Evolutionary conservation across 2,888 invertebrate species (phyloP).

Genomic region (Caenorhabditis drosophilae): DNA sequence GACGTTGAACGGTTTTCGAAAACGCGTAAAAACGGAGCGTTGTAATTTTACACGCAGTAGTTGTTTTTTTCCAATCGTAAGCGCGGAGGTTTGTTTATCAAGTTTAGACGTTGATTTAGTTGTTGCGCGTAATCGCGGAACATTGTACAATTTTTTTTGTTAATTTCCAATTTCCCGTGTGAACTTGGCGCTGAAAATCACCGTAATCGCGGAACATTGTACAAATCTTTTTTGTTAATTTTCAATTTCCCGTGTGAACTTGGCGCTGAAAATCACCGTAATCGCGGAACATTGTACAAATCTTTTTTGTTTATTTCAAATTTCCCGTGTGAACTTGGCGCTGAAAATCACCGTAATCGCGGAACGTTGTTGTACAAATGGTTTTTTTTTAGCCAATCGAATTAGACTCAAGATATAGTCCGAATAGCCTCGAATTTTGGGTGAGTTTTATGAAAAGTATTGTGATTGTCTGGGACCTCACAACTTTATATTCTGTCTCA

Average conservation of each 20-base stretch:
- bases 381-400: slow-evolving; percentile 54
- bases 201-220: neutral
- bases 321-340: no score
- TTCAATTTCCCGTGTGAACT: no score
- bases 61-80: neutral
- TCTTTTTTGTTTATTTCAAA: slow-evolving; percentile 4
- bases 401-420: slow-evolving; percentile 39
- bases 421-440: slow-evolving; percentile 65
- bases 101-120: neutral
- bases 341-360: no score
- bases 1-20: no score
- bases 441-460: slow-evolving; percentile 51
- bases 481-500: no score
- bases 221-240: slow-evolving; percentile 4
- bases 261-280: no score
- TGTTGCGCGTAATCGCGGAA: neutral
- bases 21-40: neutral
- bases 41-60: no score
- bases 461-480: slow-evolving; percentile 17
- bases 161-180: slow-evolving; percentile 7
- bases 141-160: slow-evolving; percentile 1
- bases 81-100: neutral
- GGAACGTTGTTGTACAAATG: neutral
- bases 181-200: no score
- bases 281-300: neutral